Evolutionary conservation across 2,797 vertebrate species (phyloP).

Genomic region (Sphaeramia orbicularis): DNA sequence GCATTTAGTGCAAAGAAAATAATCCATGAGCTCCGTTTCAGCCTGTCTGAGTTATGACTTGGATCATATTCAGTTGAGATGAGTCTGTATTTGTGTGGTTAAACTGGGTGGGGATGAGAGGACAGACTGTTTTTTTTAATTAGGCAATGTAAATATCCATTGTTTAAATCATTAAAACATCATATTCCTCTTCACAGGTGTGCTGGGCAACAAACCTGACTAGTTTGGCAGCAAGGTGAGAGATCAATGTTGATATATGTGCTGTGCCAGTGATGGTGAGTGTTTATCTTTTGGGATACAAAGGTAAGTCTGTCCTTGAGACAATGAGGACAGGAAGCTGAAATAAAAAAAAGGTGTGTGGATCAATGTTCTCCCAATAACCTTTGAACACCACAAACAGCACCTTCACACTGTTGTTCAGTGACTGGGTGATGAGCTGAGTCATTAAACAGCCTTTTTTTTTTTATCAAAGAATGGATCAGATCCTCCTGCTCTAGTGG

Average conservation of each 20-base stretch:
- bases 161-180: neutral
- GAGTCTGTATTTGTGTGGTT: neutral
- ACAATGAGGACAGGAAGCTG: slow-evolving; percentile 12
- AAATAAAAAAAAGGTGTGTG: neutral
- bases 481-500: no score
- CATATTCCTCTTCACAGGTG: slow-evolving; percentile 24
- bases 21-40: neutral
- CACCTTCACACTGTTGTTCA: neutral
- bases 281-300: slow-evolving; percentile 65
- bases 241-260: slow-evolving; percentile 65
- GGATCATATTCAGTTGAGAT: neutral
- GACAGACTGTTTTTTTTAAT: slow-evolving; percentile 1
- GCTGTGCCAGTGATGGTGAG: slow-evolving; percentile 20
- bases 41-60: neutral
- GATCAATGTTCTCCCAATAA: slow-evolving; percentile 11
- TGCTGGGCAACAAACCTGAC: slow-evolving; percentile 27
- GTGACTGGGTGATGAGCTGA: neutral
- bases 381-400: slow-evolving; percentile 10
- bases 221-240: slow-evolving; percentile 5
- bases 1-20: neutral
- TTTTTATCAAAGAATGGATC: neutral
- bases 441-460: neutral
- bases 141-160: slow-evolving; percentile 1
- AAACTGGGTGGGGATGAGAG: neutral
- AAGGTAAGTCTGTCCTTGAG: slow-evolving; percentile 52